Percentiles rank a stretch among this genome's conserved stretches.
phyloP scores from a whole-genome alignment of 2,888 invertebrate species.

The Dichetophora obliterata region DNA sequence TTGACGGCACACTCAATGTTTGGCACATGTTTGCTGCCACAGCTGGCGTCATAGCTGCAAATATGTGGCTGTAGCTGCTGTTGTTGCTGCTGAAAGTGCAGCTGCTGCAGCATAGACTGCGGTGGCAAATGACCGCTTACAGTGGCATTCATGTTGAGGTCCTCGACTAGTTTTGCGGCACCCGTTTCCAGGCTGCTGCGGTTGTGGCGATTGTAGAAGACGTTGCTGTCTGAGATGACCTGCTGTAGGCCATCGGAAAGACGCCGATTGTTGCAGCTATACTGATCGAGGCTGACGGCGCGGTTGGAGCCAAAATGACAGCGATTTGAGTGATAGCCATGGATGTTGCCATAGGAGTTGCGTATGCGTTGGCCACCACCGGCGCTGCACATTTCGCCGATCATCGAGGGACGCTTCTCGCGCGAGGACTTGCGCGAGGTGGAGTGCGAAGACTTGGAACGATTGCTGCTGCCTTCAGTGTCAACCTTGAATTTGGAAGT shows the following conservation, averaged over 20 bases:
- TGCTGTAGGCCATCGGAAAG: conserved; percentile 69
- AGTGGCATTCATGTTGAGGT: conserved; percentile 58
- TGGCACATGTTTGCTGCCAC: conserved; percentile 33
- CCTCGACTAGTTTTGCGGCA: conserved; percentile 55
- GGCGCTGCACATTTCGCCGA: conserved; percentile 69
- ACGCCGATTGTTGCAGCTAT: conserved; percentile 68
- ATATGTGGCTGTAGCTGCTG: conserved; percentile 35
- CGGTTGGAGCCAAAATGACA: conserved; percentile 69
- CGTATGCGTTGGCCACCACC: conserved; percentile 68
- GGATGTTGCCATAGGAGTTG: conserved; percentile 70
- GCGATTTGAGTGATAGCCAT: conserved; percentile 68
- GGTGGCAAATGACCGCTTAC: conserved; percentile 30
- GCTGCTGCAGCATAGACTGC: conserved; percentile 33
- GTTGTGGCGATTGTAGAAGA: conserved; percentile 69
- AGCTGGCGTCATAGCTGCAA: conserved; percentile 34
- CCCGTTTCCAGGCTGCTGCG: conserved; percentile 58
- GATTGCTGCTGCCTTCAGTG: conserved; percentile 74
- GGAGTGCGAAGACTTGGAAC: conserved; percentile 75
- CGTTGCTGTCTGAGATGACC: conserved; percentile 69
- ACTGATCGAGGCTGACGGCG: conserved; percentile 69
- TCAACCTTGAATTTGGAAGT: conserved; percentile 83
- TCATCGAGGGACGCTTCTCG: conserved; percentile 73
- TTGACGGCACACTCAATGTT: conserved; percentile 32
- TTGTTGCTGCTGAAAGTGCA: conserved; percentile 3
- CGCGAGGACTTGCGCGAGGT: conserved; percentile 79